Evolutionary conservation across 2,113 vertebrate species (phyloP).

Genomic region (Centrocercus urophasianus): DNA sequence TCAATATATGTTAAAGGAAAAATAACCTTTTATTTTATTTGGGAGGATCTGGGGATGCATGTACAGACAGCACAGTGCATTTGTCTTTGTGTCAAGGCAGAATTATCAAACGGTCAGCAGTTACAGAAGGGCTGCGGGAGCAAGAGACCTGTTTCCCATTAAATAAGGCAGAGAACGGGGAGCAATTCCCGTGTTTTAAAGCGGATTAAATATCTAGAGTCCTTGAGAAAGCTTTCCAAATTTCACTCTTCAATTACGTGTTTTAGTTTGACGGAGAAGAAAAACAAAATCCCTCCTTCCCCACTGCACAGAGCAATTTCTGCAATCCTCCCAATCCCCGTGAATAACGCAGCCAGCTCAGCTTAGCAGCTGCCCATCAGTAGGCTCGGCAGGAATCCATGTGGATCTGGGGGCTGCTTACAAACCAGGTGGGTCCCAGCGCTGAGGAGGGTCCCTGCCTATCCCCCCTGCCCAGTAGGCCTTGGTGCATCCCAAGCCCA

Average conservation of each 20-base stretch:
- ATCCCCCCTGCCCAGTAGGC: not conserved
- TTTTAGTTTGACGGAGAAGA: not conserved
- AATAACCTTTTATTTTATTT: not conserved
- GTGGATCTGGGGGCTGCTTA: not conserved
- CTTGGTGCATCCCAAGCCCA: not conserved
- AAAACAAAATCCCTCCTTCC: not conserved
- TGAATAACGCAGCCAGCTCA: not conserved
- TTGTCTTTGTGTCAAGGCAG: not conserved
- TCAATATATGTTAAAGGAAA: not conserved
- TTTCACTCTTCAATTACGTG: not conserved
- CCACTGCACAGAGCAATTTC: not conserved
- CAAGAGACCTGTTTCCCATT: not conserved
- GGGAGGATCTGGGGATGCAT: not conserved
- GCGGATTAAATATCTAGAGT: not conserved
- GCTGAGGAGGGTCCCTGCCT: not conserved
- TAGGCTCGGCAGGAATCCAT: not conserved
- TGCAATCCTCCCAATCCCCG: not conserved
- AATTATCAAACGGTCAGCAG: not conserved
- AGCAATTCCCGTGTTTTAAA: not conserved
- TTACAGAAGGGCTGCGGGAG: not conserved
- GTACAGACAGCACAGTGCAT: not conserved
- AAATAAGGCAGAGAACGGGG: not conserved
- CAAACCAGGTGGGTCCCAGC: not conserved
- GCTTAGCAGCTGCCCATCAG: not conserved
- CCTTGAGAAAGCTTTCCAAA: not conserved